These are phyloP conservation scores for Tribolium madens DNA, from an alignment of 1,140 invertebrate genomes.

Conservation along the genomic window DNA sequence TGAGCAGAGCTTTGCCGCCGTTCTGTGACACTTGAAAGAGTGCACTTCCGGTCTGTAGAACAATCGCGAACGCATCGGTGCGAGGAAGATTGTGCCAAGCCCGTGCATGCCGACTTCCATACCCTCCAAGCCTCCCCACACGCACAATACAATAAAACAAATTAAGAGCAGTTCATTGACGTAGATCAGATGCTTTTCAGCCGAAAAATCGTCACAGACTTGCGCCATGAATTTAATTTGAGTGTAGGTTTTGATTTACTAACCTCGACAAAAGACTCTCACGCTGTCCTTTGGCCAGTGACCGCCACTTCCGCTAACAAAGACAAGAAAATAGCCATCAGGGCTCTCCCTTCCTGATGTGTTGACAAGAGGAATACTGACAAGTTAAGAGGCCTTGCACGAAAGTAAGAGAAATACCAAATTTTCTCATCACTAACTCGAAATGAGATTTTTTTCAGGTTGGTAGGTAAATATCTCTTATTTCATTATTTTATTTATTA, in stretches of 20 bases:
- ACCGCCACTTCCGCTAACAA: conserved; percentile 42
- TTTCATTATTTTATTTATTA: no score
- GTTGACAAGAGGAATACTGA: conserved; percentile 24
- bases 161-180: conserved; percentile 43
- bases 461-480: no score
- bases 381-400: conserved; percentile 1
- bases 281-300: conserved; percentile 44
- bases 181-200: neutral
- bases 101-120: conserved; percentile 44
- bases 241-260: conserved; percentile 41
- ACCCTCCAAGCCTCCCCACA: conserved; percentile 12
- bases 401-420: neutral
- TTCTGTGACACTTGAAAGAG: conserved; percentile 57
- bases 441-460: no score
- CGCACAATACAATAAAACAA: conserved; percentile 47
- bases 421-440: no score
- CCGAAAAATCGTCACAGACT: neutral
- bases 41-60: conserved; percentile 56
- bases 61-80: conserved; percentile 56
- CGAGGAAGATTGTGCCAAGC: conserved; percentile 60
- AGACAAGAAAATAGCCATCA: conserved; percentile 20
- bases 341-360: conserved; percentile 44
- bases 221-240: neutral
- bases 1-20: conserved; percentile 17
- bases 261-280: neutral